These are phyloP conservation scores for Drosophila setifemur DNA, from an alignment of 1,140 invertebrate genomes.

Conservation along the genomic window DNA sequence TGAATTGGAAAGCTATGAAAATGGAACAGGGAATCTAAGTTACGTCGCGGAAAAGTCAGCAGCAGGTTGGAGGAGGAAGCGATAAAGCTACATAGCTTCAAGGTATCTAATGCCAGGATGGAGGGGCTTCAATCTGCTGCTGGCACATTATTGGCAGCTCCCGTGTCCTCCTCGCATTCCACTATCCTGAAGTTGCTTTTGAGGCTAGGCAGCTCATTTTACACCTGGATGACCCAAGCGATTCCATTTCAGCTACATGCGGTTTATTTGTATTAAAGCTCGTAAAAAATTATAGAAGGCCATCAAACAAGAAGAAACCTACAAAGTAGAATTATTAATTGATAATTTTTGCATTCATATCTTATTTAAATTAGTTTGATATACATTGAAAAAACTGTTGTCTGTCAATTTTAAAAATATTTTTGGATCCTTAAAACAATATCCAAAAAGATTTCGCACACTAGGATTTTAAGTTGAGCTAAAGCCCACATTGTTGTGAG, in stretches of 20 bases:
- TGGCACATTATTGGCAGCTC: constrained; percentile 63
- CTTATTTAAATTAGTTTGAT: too few relatives aligned
- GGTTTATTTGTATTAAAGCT: constrained; percentile 19
- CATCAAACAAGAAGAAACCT: too few relatives aligned
- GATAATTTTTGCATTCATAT: too few relatives aligned
- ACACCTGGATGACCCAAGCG: constrained; percentile 42
- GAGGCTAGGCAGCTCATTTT: constrained; percentile 39
- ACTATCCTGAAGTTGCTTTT: neutral
- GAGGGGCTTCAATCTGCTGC: constrained; percentile 31
- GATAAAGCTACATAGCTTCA: constrained; percentile 35
- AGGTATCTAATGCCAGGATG: constrained; percentile 9
- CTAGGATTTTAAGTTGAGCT: too few relatives aligned
- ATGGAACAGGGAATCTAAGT: constrained; percentile 21
- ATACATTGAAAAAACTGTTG: too few relatives aligned
- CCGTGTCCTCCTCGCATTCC: neutral
- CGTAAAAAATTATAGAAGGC: too few relatives aligned
- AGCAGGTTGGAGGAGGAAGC: neutral
- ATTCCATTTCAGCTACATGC: constrained; percentile 43
- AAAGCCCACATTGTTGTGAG: too few relatives aligned
- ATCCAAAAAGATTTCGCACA: too few relatives aligned
- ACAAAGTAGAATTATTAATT: too few relatives aligned
- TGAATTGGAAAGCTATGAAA: constrained; percentile 71
- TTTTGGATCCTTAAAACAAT: too few relatives aligned
- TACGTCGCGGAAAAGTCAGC: constrained; percentile 4
- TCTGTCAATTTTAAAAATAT: too few relatives aligned